Base-by-base conservation (phyloP, 2,888 invertebrate species). In the Scaptomyza parva region DNA sequence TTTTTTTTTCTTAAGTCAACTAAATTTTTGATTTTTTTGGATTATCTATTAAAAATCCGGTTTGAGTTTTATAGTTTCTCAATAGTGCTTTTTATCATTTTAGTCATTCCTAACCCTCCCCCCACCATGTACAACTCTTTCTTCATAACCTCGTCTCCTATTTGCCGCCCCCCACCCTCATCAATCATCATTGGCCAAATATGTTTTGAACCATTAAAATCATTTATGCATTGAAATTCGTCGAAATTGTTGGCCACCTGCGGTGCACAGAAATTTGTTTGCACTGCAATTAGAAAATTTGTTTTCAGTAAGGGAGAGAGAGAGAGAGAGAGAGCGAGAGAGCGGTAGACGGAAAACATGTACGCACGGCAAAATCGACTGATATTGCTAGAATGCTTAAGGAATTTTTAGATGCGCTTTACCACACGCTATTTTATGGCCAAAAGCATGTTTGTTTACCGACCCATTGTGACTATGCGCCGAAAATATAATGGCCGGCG, bases 361-460 rank as follows among this genome's bases (percentile, higher is more conserved):
- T 73, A 58, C 18, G 64, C 47, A 62, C 54, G 44, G 20, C 17
- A 12, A 51, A 66, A 44, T 30, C 12, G 30, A 24, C 35, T 4
- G 17, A 41, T 17, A 24, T 24, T 24, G 9, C 14, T 28, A 39
- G 2, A 39, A 9, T 52, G 51, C 54, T 64, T 33, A 48, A 59
- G 67, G 70, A 67, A 73, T 82, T 76, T 82, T 76, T 14, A 17
- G 48, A n/a, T 47, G n/a, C 12, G 17, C 6, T 47, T n/a, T 67
- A 69, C 80, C 77, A 66, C 88, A 68, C 60, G 80, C 86, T 86
- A 88, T 83, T 83, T 83, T 88, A 83, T 83, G 80, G 70, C 63
- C 83, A 65, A 70, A 61, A 72, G 52, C 67, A 64, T 80, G 75
- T 78, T 88, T 79, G 71, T 78, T 79, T 71, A 71, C 54, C 51